Evolutionary conservation across 2,888 invertebrate species (phyloP), one percentile per base, ranked within the genome.

Genomic region (Cryptops parisi): DNA sequence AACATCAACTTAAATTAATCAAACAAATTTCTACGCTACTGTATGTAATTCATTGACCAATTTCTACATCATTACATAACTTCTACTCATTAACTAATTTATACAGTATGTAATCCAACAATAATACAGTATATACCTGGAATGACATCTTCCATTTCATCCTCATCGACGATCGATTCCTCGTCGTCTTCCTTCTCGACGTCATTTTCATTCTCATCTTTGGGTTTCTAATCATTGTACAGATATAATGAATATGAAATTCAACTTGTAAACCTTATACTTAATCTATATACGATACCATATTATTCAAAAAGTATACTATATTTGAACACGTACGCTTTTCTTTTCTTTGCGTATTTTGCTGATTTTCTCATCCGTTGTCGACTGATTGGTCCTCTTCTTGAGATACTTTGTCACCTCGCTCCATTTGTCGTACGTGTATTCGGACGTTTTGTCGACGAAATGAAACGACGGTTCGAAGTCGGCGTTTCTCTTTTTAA

Each of bases 401-500:
- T 82, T 81, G 0, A 86, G 76, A 68, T 84, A 85, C 63, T 84
- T 84, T 62, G 78, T 78, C 23, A 86, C 65, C 69, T 85, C 81
- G 65, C 83, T 79, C 84, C 85, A 84, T 3, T 82, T 78, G 64
- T 86, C 84, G 71, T 80, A 68, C 65, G 86, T 85, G 65, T 87
- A 87, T 61, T 89, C 87, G 56, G 80, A 78, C 1, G 78, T 77
- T 17, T 81, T 80, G 12, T 79, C 78, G 33, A 84, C 79, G 73
- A 91, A 91, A 60, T 83, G 75, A 64, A 91, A 91, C 26, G 77
- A 78, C n/a, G 78, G 78, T 63, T 84, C 81, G 62, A 90, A 86
- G 61, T 86, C 84, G 1, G 53, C 46, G 25, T 23, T 46, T 46
- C 25, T 23, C 46, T 23, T 46, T 46, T 23, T 43, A 23, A 40